Evolutionary conservation across 1,140 invertebrate genomes (phyloP).

Genomic region (Papilio machaon): DNA sequence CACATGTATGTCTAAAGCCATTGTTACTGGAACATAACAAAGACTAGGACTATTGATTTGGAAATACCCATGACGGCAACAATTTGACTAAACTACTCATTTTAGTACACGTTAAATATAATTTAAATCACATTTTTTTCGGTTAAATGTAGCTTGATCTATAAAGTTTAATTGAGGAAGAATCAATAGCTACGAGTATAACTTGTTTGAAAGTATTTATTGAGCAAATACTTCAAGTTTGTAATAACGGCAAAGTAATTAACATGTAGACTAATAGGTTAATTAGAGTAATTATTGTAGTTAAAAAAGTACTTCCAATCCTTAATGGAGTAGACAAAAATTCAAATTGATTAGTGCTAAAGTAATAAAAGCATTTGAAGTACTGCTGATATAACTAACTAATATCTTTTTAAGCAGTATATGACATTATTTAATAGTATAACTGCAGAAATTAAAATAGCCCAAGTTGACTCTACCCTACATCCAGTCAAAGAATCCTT

Average conservation of each 20-base stretch:
- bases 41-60: background rate
- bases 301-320: background rate
- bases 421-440: background rate
- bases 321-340: background rate
- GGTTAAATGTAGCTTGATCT: background rate
- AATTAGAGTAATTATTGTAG: background rate
- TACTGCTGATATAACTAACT: background rate
- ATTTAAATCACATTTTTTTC: background rate
- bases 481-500: constrained; percentile 17
- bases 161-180: constrained; percentile 15
- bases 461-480: background rate
- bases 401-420: background rate
- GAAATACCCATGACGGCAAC: background rate
- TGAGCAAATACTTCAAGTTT: background rate
- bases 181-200: constrained; percentile 5
- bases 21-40: background rate
- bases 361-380: background rate
- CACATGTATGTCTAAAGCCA: background rate
- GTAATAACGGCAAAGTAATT: background rate
- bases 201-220: constrained; percentile 14
- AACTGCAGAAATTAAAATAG: background rate
- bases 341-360: background rate
- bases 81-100: background rate
- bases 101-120: background rate
- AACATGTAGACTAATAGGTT: constrained; percentile 14